phyloP scores from a whole-genome alignment of 2,113 vertebrate species.

The Hippocampus comes region DNA sequence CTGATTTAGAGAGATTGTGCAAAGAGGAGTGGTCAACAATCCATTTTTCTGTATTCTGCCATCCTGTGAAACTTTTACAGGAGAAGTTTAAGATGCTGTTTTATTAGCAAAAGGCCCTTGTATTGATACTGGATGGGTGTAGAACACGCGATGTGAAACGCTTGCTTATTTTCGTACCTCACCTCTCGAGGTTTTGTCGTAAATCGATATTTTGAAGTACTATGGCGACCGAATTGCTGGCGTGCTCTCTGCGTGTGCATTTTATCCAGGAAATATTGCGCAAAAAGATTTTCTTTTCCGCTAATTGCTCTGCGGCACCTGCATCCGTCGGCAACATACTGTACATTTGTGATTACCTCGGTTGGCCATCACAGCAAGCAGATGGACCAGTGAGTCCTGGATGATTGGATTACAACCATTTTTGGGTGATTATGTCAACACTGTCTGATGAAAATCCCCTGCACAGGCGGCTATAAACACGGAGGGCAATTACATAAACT shows the following conservation, averaged over 20 bases:
- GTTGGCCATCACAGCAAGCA: neutral
- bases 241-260: neutral
- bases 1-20: too few species aligned
- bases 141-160: too few species aligned
- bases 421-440: slow-evolving; percentile 4
- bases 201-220: too few species aligned
- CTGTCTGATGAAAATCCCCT: neutral
- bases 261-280: neutral
- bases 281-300: neutral
- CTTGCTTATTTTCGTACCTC: too few species aligned
- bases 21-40: too few species aligned
- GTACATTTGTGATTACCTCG: neutral
- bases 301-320: neutral
- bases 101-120: too few species aligned
- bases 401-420: slow-evolving; percentile 5
- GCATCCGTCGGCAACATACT: neutral
- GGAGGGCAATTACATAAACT: neutral
- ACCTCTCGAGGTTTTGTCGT: too few species aligned
- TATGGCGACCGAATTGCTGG: too few species aligned
- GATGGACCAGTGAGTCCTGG: neutral
- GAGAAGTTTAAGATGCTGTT: too few species aligned
- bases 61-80: too few species aligned
- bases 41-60: too few species aligned
- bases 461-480: neutral
- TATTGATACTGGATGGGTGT: too few species aligned